A percentile compares a stretch with the other conserved stretches of the same genome.
Conservation (phyloP, 1,140 invertebrate genomes). For the Drosophila ambigua region DNA sequence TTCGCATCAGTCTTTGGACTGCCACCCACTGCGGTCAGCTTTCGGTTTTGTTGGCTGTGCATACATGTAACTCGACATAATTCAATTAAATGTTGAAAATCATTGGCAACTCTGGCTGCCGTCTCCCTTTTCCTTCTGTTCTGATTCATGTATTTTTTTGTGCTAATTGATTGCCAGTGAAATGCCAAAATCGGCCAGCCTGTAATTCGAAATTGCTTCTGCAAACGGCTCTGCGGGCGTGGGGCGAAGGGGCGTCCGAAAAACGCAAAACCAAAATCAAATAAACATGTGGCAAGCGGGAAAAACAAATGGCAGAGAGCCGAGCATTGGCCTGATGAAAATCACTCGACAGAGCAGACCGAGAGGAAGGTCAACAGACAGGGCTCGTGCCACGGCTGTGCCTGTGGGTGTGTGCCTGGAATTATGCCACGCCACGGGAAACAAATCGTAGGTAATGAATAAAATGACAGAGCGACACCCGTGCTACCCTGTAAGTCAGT, state of each 20-base stretch:
- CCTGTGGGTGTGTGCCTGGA: not conserved
- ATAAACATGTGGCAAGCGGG: slow-evolving; percentile 23
- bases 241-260: not conserved
- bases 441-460: slow-evolving; percentile 19
- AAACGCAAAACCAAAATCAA: slow-evolving; percentile 18
- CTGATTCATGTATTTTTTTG: slow-evolving; percentile 22
- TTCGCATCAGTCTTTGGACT: too few relatives aligned
- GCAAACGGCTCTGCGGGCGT: slow-evolving; percentile 33
- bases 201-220: slow-evolving; percentile 55
- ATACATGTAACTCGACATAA: slow-evolving; percentile 3
- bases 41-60: not conserved
- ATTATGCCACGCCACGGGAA: slow-evolving; percentile 25
- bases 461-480: slow-evolving; percentile 10
- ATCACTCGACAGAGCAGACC: too few relatives aligned
- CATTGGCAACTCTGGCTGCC: too few relatives aligned
- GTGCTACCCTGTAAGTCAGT: slow-evolving; percentile 31
- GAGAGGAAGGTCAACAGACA: too few relatives aligned
- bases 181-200: slow-evolving; percentile 49
- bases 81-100: slow-evolving; percentile 20
- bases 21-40: too few relatives aligned
- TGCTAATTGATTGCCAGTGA: slow-evolving; percentile 69
- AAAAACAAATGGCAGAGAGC: slow-evolving; percentile 19
- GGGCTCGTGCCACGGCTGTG: too few relatives aligned
- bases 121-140: not conserved
- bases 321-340: not conserved